Conservation (phyloP, 64 coral and sea anemone genomes). For the Orbicella faveolata region DNA sequence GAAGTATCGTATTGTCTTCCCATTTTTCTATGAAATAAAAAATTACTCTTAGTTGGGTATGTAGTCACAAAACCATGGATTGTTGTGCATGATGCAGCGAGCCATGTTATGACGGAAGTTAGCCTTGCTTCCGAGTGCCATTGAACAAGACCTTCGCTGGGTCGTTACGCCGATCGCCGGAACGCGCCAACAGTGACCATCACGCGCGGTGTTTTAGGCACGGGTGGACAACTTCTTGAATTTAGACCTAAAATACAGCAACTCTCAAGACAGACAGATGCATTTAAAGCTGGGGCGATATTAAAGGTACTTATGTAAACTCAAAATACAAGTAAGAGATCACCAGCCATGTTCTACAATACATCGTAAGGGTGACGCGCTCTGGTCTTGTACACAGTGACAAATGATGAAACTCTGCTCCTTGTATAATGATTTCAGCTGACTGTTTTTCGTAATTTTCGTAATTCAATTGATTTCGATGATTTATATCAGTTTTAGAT, state of each 20-base stretch:
- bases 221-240: not conserved
- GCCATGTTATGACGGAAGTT: slow-evolving; percentile 37
- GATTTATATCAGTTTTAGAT: not conserved
- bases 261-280: not conserved
- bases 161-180: not conserved
- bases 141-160: slow-evolving; percentile 1
- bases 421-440: not conserved
- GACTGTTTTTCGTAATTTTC: not conserved
- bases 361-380: not conserved
- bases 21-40: slow-evolving; percentile 39
- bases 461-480: not conserved
- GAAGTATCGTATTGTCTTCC: slow-evolving; percentile 31
- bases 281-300: not conserved
- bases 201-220: not conserved
- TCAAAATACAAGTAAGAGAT: not conserved
- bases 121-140: slow-evolving; percentile 12
- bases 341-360: not conserved
- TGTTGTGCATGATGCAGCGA: not conserved
- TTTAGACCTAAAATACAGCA: not conserved
- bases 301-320: slow-evolving; percentile 3
- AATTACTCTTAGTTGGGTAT: not conserved
- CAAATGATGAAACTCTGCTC: not conserved
- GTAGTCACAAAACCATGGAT: not conserved
- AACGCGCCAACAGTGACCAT: not conserved
- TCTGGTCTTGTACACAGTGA: not conserved